Percentiles rank a stretch among this genome's conserved stretches.
Evolutionary conservation across 2,797 vertebrate genomes (phyloP).

Genomic region (Columba guinea): DNA sequence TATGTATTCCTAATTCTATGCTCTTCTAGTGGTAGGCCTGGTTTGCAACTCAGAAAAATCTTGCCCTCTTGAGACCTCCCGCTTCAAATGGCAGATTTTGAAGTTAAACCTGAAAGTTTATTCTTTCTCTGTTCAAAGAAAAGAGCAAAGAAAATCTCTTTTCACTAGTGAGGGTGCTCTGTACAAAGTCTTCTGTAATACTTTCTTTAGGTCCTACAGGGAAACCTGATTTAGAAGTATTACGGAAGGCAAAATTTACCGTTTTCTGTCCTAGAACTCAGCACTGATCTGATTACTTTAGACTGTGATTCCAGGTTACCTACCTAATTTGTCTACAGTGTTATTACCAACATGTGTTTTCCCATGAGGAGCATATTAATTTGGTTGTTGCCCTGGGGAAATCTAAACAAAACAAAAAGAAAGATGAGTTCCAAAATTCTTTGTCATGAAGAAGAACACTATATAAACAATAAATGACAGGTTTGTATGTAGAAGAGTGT

Average conservation of each 20-base stretch:
- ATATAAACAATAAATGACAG: background rate
- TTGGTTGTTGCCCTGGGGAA: slow-evolving; percentile 41
- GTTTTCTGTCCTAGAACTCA: slow-evolving; percentile 7
- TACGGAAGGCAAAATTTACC: background rate
- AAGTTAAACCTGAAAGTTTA: background rate
- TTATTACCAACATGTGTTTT: slow-evolving; percentile 58
- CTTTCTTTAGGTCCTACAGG: background rate
- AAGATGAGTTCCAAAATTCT: background rate
- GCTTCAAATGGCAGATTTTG: background rate
- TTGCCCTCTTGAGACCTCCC: background rate
- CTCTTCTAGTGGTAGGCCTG: background rate
- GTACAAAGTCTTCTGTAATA: background rate
- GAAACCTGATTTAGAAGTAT: slow-evolving; percentile 41
- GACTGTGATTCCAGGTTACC: slow-evolving; percentile 63
- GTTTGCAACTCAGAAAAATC: background rate
- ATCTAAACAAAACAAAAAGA: slow-evolving; percentile 2
- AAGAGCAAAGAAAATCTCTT: background rate
- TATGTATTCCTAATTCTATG: background rate
- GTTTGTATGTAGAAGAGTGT: background rate
- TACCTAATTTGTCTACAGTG: slow-evolving; percentile 43
- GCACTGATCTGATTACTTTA: slow-evolving; percentile 44
- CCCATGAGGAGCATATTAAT: slow-evolving; percentile 47
- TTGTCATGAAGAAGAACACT: slow-evolving; percentile 12
- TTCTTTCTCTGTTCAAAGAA: background rate
- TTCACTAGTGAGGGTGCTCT: background rate